Conservation (phyloP, 2,888 invertebrate genomes). For the Campopleginae sp. region DNA sequence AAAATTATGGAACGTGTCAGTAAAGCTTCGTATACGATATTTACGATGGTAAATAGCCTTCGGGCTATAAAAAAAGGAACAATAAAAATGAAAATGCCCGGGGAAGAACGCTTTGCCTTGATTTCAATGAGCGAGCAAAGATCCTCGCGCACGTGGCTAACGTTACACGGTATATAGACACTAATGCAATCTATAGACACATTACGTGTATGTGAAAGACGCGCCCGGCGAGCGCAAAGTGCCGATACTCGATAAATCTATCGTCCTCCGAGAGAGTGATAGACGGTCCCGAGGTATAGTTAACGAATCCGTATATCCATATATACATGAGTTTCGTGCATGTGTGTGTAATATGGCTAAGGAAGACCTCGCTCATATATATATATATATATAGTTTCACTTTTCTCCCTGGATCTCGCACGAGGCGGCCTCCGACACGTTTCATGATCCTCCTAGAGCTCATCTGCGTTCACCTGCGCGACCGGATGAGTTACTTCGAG, state of each 20-base stretch:
- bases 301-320: constrained; percentile 30
- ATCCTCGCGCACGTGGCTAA: constrained; percentile 62
- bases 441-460: constrained; percentile 58
- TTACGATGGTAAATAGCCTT: constrained; percentile 42
- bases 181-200: constrained; percentile 43
- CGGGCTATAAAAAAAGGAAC: constrained; percentile 3
- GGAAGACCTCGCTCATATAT: constrained; percentile 49
- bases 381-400: constrained; percentile 40
- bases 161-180: constrained; percentile 21
- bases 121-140: constrained; percentile 65
- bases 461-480: constrained; percentile 66
- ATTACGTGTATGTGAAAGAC: constrained; percentile 61
- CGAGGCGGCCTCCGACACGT: constrained; percentile 64
- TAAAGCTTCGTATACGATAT: constrained; percentile 17
- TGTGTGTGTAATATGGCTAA: constrained; percentile 35
- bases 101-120: constrained; percentile 49
- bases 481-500: constrained; percentile 67
- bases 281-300: constrained; percentile 75
- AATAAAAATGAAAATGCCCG: constrained; percentile 25
- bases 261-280: constrained; percentile 75
- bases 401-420: constrained; percentile 65
- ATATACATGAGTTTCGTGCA: no score
- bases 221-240: constrained; percentile 74
- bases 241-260: constrained; percentile 82
- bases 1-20: constrained; percentile 23